Conservation (phyloP, 2,113 vertebrate genomes). For the Ginglymostoma cirratum region DNA sequence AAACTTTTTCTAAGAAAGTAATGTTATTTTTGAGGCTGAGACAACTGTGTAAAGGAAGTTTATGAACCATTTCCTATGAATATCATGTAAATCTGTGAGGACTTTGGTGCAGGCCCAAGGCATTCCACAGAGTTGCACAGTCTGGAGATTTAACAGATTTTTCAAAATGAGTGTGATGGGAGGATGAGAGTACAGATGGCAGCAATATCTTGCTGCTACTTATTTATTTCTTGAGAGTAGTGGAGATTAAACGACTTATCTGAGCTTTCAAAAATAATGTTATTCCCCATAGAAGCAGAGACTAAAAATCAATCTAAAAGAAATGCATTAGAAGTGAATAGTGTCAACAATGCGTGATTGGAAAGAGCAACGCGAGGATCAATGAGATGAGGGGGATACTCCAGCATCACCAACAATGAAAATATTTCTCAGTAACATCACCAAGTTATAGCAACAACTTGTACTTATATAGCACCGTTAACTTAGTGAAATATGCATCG, state of each 20-base stretch:
- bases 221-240: not conserved
- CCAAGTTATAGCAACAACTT: not conserved
- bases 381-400: not conserved
- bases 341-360: not conserved
- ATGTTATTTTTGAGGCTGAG: not conserved
- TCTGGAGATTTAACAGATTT: not conserved
- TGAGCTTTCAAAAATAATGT: not conserved
- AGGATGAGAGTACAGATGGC: not conserved
- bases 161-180: not conserved
- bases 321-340: not conserved
- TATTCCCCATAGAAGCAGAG: not conserved
- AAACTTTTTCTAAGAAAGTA: not conserved
- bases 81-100: not conserved
- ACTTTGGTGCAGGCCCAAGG: not conserved
- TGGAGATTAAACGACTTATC: not conserved
- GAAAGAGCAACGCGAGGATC: not conserved
- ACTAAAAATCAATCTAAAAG: not conserved
- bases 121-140: not conserved
- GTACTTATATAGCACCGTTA: not conserved
- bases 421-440: not conserved
- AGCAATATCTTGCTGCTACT: not conserved
- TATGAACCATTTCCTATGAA: not conserved
- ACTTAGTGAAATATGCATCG: not conserved
- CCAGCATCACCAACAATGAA: not conserved
- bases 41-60: not conserved